Conservation (phyloP, 92 coral and sea anemone genomes). For the Parazoanthus darwini region DNA sequence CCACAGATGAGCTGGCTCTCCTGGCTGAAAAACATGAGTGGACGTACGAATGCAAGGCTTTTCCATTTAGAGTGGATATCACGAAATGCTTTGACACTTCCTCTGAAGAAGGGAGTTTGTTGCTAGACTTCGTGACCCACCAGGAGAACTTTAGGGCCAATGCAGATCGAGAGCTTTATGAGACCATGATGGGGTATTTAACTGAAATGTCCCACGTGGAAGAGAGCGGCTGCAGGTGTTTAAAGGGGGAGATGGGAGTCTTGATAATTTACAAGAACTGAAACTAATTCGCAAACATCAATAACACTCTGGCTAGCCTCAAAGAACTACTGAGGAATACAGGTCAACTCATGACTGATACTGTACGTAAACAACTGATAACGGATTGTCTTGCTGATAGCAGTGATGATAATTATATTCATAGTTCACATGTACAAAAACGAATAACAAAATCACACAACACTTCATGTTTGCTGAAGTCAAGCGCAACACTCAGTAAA, state of each 20-base stretch:
- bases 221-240: slow-evolving; percentile 10
- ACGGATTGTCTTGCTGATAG: no score
- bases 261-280: slow-evolving; percentile 47
- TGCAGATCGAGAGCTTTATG: slow-evolving; percentile 46
- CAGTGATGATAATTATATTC: no score
- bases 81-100: slow-evolving; percentile 44
- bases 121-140: slow-evolving; percentile 57
- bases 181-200: slow-evolving; percentile 41
- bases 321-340: no score
- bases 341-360: no score
- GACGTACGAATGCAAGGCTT: slow-evolving; percentile 39
- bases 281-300: background rate
- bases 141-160: slow-evolving; percentile 57
- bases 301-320: no score
- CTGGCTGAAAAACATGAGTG: slow-evolving; percentile 43
- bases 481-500: no score
- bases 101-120: slow-evolving; percentile 50
- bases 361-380: no score
- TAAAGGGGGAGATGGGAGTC: slow-evolving; percentile 63
- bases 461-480: no score
- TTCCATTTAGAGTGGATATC: slow-evolving; percentile 43
- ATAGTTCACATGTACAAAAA: no score
- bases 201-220: slow-evolving; percentile 33
- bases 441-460: no score
- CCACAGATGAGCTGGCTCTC: slow-evolving; percentile 34